Percentiles rank a stretch among this genome's conserved stretches.
Evolutionary conservation across 1,140 invertebrate species (phyloP).

Genomic region (Saccostrea echinata): DNA sequence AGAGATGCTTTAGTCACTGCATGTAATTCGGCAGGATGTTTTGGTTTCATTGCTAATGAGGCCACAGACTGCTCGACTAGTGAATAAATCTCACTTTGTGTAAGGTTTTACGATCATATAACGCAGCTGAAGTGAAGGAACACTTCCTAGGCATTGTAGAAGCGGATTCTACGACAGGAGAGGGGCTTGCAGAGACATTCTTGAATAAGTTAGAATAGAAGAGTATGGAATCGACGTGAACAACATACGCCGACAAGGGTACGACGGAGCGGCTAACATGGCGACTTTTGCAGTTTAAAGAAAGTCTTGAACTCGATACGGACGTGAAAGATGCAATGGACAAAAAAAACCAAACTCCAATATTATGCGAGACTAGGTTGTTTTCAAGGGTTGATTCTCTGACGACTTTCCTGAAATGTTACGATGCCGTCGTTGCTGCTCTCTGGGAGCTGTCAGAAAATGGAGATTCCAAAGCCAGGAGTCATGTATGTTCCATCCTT

Average conservation of each 20-base stretch:
- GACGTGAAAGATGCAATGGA: neutral
- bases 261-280: slow-evolving; percentile 58
- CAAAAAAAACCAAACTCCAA: neutral
- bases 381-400: slow-evolving; percentile 36
- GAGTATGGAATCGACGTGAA: slow-evolving; percentile 40
- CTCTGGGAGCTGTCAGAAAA: neutral
- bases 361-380: slow-evolving; percentile 43
- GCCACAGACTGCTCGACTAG: slow-evolving; percentile 39
- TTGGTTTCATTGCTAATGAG: slow-evolving; percentile 39
- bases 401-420: slow-evolving; percentile 17
- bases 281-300: slow-evolving; percentile 27
- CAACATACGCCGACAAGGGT: slow-evolving; percentile 36
- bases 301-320: neutral
- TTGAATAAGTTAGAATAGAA: slow-evolving; percentile 22
- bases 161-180: slow-evolving; percentile 32
- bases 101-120: neutral
- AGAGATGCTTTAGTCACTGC: neutral
- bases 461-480: slow-evolving; percentile 1
- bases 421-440: neutral
- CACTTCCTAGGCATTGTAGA: slow-evolving; percentile 20
- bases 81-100: slow-evolving; percentile 15
- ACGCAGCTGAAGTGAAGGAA: neutral
- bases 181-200: slow-evolving; percentile 39
- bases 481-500: slow-evolving; percentile 11
- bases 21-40: slow-evolving; percentile 19